A percentile compares a stretch with the other conserved stretches of the same genome.
These are phyloP conservation scores for Planococcus citri DNA, from an alignment of 1,140 invertebrate species.

Conservation along the genomic window DNA sequence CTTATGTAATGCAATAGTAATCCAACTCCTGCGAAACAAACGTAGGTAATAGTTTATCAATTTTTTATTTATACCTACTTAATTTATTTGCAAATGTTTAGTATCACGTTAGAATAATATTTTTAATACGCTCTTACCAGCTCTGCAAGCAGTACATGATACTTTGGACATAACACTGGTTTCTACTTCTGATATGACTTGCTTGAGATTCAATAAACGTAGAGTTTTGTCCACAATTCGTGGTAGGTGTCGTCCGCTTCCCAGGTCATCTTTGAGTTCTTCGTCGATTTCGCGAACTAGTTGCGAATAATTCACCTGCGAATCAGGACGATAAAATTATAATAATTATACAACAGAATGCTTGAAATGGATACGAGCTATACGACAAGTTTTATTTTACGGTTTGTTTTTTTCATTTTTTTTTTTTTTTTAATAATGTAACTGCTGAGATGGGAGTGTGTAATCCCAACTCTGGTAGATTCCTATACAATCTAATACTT, in stretches of 20 bases:
- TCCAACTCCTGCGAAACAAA: slow-evolving; percentile 46
- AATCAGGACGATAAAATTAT: background rate
- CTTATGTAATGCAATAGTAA: slow-evolving; percentile 74
- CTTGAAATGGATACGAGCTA: too few relatives aligned
- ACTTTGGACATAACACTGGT: slow-evolving; percentile 83
- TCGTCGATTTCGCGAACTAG: slow-evolving; percentile 9
- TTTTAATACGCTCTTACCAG: slow-evolving; percentile 41
- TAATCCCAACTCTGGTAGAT: too few relatives aligned
- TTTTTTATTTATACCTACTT: too few relatives aligned
- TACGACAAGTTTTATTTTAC: too few relatives aligned
- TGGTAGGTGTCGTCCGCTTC: slow-evolving; percentile 37
- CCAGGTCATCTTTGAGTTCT: slow-evolving; percentile 10
- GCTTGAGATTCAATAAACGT: slow-evolving; percentile 64
- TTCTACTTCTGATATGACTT: slow-evolving; percentile 74
- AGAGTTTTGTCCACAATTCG: slow-evolving; percentile 68
- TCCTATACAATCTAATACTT: too few relatives aligned
- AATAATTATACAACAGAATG: too few relatives aligned
- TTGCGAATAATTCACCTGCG: slow-evolving; percentile 7
- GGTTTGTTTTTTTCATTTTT: too few relatives aligned
- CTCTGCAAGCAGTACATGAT: slow-evolving; percentile 79
- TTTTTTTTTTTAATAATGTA: too few relatives aligned
- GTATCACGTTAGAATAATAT: too few relatives aligned
- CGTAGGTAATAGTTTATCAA: too few relatives aligned
- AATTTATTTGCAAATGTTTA: too few relatives aligned
- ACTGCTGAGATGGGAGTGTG: too few relatives aligned